phyloP scores from a whole-genome alignment of 2,797 vertebrate species.

The Epinephelus malabaricus region DNA sequence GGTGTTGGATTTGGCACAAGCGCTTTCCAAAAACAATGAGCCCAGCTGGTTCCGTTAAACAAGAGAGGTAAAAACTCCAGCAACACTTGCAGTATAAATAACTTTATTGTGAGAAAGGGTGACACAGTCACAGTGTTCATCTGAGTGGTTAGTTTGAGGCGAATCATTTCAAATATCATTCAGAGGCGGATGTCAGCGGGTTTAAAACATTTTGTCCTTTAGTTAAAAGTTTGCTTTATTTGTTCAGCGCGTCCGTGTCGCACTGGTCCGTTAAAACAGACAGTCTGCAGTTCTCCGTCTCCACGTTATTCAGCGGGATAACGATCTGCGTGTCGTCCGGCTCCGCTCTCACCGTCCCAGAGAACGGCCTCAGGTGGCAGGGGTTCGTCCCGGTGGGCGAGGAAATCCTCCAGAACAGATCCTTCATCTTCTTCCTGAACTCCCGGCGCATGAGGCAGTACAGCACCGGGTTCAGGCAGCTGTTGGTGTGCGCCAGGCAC shows the following conservation, averaged over 20 bases:
- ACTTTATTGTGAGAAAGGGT: no score
- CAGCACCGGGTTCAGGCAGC: conserved; percentile 84
- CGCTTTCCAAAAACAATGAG: not conserved
- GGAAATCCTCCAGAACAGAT: conserved; percentile 84
- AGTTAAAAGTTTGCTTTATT: not conserved
- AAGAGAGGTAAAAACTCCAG: not conserved
- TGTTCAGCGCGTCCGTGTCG: conserved; percentile 50
- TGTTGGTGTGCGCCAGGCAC: conserved; percentile 85
- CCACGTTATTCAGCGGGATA: conserved; percentile 78
- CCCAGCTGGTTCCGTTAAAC: not conserved
- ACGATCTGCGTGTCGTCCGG: conserved; percentile 73
- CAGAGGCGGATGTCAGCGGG: not conserved
- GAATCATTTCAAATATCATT: not conserved
- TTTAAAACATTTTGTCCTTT: not conserved
- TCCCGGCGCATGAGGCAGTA: conserved; percentile 85
- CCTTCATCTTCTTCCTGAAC: conserved; percentile 83
- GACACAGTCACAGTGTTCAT: not conserved
- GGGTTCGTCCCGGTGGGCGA: conserved; percentile 68
- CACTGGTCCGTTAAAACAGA: conserved; percentile 67
- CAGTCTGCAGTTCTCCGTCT: conserved; percentile 76
- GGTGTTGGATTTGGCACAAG: not conserved
- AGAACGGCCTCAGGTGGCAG: conserved; percentile 78
- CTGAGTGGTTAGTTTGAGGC: not conserved
- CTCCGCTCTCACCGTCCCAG: conserved; percentile 70
- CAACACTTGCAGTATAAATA: not conserved